A percentile compares a stretch with the other conserved stretches of the same genome.
phyloP scores from a whole-genome alignment of 35 echinoderm and acorn worm genomes.

The Ophiothrix spiculata region DNA sequence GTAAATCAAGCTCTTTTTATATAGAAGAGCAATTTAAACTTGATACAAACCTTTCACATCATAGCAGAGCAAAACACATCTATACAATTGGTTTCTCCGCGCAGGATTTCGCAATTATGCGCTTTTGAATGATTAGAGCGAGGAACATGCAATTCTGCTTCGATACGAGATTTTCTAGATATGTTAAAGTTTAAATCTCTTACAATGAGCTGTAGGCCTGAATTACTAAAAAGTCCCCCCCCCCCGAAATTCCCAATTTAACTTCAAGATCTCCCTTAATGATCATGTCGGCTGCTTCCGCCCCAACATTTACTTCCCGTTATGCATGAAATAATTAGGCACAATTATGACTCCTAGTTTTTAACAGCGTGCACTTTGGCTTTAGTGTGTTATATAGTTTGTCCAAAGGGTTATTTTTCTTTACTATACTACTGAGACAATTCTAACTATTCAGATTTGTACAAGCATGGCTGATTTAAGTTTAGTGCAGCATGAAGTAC shows the following conservation, averaged over 20 bases:
- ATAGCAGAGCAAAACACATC: background rate
- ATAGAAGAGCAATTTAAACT: background rate
- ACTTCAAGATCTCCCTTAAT: background rate
- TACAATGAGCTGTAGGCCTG: background rate
- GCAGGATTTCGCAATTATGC: background rate
- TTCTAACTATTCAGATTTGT: background rate
- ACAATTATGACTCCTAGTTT: background rate
- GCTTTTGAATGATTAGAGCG: background rate
- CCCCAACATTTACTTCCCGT: background rate
- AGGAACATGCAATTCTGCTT: background rate
- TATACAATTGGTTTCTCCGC: background rate
- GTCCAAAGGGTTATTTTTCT: background rate
- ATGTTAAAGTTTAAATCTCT: background rate
- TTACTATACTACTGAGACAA: background rate
- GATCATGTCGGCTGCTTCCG: background rate
- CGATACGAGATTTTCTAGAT: background rate
- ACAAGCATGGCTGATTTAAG: background rate
- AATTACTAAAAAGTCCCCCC: slow-evolving; percentile 8
- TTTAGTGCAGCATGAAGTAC: background rate
- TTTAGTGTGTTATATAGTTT: background rate
- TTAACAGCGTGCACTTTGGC: background rate
- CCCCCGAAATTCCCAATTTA: background rate
- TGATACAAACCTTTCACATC: background rate
- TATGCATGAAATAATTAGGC: background rate
- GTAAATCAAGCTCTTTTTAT: background rate